phyloP scores from a whole-genome alignment of 2,797 vertebrate species.

The Columba guinea region DNA sequence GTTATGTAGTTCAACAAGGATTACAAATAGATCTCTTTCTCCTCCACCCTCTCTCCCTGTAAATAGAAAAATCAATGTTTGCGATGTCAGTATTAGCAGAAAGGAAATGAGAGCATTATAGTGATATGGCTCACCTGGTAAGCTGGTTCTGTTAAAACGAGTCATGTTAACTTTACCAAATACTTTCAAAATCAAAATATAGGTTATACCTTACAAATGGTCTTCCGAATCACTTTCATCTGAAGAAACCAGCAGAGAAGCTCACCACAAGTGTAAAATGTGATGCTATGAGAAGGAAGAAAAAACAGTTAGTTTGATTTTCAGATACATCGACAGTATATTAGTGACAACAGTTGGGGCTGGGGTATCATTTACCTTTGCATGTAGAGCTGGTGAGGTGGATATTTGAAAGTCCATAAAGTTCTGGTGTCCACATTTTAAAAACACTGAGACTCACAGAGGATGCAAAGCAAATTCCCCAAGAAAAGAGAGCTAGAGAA shows the following conservation, averaged over 20 bases:
- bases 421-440: not conserved
- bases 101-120: not conserved
- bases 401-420: not conserved
- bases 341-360: not conserved
- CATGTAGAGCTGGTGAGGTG: not conserved
- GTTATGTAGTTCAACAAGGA: not conserved
- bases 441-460: not conserved
- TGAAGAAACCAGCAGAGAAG: not conserved
- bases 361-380: not conserved
- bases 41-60: not conserved
- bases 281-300: not conserved
- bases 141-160: not conserved
- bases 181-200: not conserved
- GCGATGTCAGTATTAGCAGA: not conserved
- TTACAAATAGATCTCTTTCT: not conserved
- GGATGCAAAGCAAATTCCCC: not conserved
- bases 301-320: not conserved
- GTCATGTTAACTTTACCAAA: not conserved
- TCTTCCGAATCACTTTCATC: not conserved
- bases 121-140: not conserved
- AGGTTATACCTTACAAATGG: not conserved
- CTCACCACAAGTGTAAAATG: fast-evolving
- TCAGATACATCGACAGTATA: not conserved
- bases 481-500: not conserved
- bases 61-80: not conserved